A percentile compares a stretch with the other conserved stretches of the same genome.
phyloP scores from a whole-genome alignment of 1,140 invertebrate species.

The Aphidius gifuensis region DNA sequence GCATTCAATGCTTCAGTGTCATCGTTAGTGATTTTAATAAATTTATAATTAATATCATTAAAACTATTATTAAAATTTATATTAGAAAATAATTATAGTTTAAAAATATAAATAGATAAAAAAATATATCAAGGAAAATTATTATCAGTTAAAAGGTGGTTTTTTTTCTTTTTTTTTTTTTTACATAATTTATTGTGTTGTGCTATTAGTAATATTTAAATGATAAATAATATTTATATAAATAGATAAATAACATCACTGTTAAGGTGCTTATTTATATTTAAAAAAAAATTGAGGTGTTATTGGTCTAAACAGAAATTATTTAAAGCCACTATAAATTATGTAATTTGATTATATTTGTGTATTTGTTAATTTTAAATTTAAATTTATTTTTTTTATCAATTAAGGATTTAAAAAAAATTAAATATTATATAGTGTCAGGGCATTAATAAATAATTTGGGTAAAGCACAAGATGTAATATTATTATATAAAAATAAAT shows the following conservation, averaged over 20 bases:
- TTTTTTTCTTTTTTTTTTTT: not conserved
- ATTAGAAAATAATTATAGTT: not conserved
- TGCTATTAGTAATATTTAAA: conserved; percentile 17
- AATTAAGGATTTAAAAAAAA: not conserved
- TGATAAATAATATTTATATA: conserved; percentile 2
- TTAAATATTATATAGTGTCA: not conserved
- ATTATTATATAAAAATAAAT: conserved; percentile 15
- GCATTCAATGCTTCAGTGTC: too few relatives aligned
- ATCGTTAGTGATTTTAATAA: too few relatives aligned
- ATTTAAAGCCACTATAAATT: conserved; percentile 27
- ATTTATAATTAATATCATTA: too few relatives aligned
- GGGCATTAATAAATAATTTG: too few relatives aligned
- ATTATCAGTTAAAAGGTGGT: too few relatives aligned
- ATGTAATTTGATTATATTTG: conserved; percentile 8
- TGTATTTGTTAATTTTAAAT: not conserved
- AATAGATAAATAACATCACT: conserved; percentile 14
- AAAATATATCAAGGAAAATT: not conserved
- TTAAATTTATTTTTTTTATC: too few relatives aligned
- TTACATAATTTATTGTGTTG: conserved; percentile 15
- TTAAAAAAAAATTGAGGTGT: conserved; percentile 17
- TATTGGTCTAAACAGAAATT: conserved; percentile 23
- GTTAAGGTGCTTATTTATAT: conserved; percentile 9
- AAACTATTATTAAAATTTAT: not conserved
- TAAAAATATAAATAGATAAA: not conserved
- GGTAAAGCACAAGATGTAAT: not conserved